Conservation (phyloP, 2,113 vertebrate genomes). For the Gymnorhina tibicen region DNA sequence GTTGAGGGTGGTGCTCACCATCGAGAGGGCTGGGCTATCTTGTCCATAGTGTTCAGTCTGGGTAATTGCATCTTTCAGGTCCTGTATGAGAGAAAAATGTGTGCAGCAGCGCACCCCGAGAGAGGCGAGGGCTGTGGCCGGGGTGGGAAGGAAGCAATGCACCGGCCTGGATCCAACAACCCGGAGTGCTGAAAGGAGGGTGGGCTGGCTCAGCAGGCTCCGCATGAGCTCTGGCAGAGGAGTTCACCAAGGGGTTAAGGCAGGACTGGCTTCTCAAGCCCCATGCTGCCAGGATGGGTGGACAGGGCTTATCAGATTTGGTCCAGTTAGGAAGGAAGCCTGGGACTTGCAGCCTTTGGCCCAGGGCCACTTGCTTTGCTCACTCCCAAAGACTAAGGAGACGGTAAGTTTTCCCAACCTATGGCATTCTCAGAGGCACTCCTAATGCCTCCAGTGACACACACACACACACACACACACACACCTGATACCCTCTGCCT, state of each 20-base stretch:
- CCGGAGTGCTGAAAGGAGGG: neutral
- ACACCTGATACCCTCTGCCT: neutral
- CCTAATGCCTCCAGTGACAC: neutral
- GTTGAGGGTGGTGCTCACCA: slow-evolving; percentile 53
- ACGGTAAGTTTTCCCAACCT: neutral
- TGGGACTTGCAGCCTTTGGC: neutral
- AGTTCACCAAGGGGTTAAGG: neutral
- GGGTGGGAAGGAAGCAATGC: neutral
- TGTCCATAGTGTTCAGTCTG: slow-evolving; percentile 67
- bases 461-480: neutral
- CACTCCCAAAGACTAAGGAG: neutral
- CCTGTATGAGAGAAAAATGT: slow-evolving; percentile 63
- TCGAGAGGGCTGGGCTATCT: slow-evolving; percentile 59
- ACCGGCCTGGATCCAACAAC: neutral
- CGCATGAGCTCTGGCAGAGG: neutral
- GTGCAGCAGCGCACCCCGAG: slow-evolving; percentile 32
- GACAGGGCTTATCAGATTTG: neutral
- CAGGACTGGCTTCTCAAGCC: neutral
- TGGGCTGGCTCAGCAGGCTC: neutral
- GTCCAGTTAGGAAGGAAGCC: neutral
- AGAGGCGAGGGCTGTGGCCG: neutral
- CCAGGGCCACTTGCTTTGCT: neutral
- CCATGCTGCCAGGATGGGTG: neutral
- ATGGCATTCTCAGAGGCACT: neutral
- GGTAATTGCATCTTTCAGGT: slow-evolving; percentile 69